Evolutionary conservation across 2,888 invertebrate species (phyloP), one percentile per base, ranked within the genome.

Genomic region (Magallana nippona): DNA sequence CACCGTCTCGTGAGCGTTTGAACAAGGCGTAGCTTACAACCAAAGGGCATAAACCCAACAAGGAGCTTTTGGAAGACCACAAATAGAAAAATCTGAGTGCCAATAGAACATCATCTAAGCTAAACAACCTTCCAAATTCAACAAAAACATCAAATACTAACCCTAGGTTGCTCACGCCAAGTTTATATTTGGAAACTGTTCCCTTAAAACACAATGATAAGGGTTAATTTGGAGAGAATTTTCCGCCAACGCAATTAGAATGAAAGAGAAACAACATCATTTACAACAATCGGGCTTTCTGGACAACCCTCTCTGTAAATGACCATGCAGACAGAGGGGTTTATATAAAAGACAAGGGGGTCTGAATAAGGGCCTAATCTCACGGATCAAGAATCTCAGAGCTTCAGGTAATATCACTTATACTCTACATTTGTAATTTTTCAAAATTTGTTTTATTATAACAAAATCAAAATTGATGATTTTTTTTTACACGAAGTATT

Each of bases 1-100:
- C 32, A 17, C 32, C 32, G 32, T 71, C 27, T 71, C 13, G 32
- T 22, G 32, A 27, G 27, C 10, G 32, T 71, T 71, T 27, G 11
- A 27, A 71, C 71, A 71, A 71, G 71, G 71, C 71, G 71, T 71
- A 71, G 71, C 71, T 71, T 5, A 22, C 22, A 11, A 32, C 71
- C 11, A 71, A 32, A 71, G 27, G 71, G 27, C 71, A 71, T 71
- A 22, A 32, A 71, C 32, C 71, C 71, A 71, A 71, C 71, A 71
- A 71, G 27, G 32, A 71, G 71, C 71, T 71, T 71, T 71, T 27
- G 32, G 15, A 27, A 22, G 71, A 71, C 71, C 71, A 71, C 71
- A 71, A 71, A 71, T 71, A 71, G 71, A 71, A 71, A 71, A 71
- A 71, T 71, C 71, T 27, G 71, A 71, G 13, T 32, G 71, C 71